phyloP scores from a whole-genome alignment of 1,140 invertebrate species.

The Cyclargus thomasi region DNA sequence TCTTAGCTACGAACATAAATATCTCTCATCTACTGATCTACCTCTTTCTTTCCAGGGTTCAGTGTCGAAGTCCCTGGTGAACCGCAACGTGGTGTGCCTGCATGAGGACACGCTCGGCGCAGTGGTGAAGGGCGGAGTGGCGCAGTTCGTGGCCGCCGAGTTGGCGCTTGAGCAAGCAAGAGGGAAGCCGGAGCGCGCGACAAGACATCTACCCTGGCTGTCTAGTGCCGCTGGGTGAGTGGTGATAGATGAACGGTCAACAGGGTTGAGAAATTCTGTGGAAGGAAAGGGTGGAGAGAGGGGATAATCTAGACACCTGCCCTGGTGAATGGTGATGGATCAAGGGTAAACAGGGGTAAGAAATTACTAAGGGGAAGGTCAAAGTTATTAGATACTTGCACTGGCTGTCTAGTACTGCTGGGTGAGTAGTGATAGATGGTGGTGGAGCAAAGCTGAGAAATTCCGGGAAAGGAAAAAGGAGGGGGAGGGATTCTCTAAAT shows the following conservation, averaged over 20 bases:
- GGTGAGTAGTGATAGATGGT: slow-evolving; percentile 40
- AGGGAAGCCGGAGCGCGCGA: slow-evolving; percentile 83
- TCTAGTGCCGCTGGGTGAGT: slow-evolving; percentile 84
- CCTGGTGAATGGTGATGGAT: slow-evolving; percentile 89
- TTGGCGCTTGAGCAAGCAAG: slow-evolving; percentile 90
- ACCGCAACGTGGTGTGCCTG: slow-evolving; percentile 80
- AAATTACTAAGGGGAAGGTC: slow-evolving; percentile 91
- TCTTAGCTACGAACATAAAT: background rate
- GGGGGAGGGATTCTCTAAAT: background rate
- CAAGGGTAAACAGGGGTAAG: too few species aligned
- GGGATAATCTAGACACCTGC: background rate
- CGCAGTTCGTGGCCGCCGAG: slow-evolving; percentile 96
- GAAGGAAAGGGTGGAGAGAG: background rate
- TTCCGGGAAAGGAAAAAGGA: too few species aligned
- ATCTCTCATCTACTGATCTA: background rate
- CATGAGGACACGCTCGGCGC: slow-evolving; percentile 97
- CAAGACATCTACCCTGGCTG: slow-evolving; percentile 89
- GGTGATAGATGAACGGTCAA: background rate
- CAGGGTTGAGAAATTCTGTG: background rate
- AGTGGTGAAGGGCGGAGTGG: slow-evolving; percentile 94
- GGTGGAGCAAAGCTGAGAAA: background rate
- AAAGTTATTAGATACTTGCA: slow-evolving; percentile 82
- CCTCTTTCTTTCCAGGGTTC: slow-evolving; percentile 41
- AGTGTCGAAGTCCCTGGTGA: slow-evolving; percentile 62
- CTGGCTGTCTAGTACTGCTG: slow-evolving; percentile 92